Conservation (phyloP, 1,140 invertebrate species). For the Drosophila hydei region DNA sequence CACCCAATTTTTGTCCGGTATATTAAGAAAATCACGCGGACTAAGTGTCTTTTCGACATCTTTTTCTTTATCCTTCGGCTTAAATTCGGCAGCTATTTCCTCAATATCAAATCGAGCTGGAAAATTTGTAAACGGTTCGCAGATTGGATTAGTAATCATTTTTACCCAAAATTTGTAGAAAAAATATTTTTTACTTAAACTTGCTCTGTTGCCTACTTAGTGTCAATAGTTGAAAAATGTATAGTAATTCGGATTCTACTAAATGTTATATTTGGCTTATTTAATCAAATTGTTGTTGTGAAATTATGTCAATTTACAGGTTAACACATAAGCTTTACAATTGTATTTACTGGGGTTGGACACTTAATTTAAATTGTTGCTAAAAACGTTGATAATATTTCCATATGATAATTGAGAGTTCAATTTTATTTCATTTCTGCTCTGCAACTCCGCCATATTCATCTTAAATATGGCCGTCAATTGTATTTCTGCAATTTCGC, state of each 20-base stretch:
- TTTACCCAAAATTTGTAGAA: background rate
- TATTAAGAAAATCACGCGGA: conserved; percentile 39
- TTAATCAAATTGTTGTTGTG: conserved; percentile 56
- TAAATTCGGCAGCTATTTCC: conserved; percentile 47
- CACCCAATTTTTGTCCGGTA: conserved; percentile 50
- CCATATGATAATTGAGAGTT: background rate
- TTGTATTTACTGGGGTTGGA: conserved; percentile 29
- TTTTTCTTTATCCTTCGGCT: conserved; percentile 28
- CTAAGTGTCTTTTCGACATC: conserved; percentile 22
- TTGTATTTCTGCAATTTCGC: conserved; percentile 56
- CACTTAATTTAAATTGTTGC: conserved; percentile 59
- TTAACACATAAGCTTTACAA: conserved; percentile 45
- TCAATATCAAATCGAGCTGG: conserved; percentile 62
- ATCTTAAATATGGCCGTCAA: conserved; percentile 75
- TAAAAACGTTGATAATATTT: conserved; percentile 45
- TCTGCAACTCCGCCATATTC: conserved; percentile 79
- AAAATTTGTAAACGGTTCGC: conserved; percentile 59
- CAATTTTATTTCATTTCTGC: conserved; percentile 59
- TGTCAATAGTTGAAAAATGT: background rate
- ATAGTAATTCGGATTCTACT: conserved; percentile 49
- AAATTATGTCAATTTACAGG: conserved; percentile 56
- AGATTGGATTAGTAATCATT: conserved; percentile 53
- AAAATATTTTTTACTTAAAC: background rate
- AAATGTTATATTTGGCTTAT: conserved; percentile 76
- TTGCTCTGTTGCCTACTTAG: background rate